Evolutionary conservation across 2,113 vertebrate species (phyloP), one percentile per base, ranked within the genome.

Genomic region (Eurystomus gularis): DNA sequence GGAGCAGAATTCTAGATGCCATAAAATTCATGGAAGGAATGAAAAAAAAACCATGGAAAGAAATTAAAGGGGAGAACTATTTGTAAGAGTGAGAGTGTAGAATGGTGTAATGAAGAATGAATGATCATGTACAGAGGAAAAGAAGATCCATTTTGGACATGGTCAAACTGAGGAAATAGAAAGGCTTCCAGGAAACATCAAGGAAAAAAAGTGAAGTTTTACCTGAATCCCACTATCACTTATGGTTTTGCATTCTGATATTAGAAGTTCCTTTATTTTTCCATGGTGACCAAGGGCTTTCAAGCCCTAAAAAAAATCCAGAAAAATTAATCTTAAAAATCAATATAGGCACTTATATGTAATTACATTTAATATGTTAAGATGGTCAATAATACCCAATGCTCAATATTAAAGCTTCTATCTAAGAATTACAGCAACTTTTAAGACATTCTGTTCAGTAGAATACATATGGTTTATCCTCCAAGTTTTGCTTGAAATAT

Each of bases 151-250:
- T 33, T 94, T 88, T 86, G 46, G 58, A 37, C 37, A 39, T 1
- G 2, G 44, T 78, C 75, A 88, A 54, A 65, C 37, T 51, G 11
- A 90, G 49, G 39, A 82, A 80, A 40, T 31, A 77, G 20, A 73
- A 20, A 55, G 21, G 21, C 4, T 86, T 70, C 25, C 48, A 70
- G 40, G n/a, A 62, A 54, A 78, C 6, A 57, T 31, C 40, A 82
- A 94, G 82, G 21, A 94, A 37, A n/a, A 86, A 37, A 69, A 9
- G 4, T 76, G 51, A 76, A 79, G 48, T 66, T 90, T 95, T 98
- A 99, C 98, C 98, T 98, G 98, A 86, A 99, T 98, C 93, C 98
- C 98, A 40, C n/a, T 6, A 84, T 99, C 97, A 14, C 97, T 98
- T 93, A 99, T 94, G 54, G 80, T 92, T 83, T 96, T 68, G 70